These are phyloP conservation scores for Drosophila micromelanica DNA, from an alignment of 1,140 invertebrate genomes.

Conservation along the genomic window DNA sequence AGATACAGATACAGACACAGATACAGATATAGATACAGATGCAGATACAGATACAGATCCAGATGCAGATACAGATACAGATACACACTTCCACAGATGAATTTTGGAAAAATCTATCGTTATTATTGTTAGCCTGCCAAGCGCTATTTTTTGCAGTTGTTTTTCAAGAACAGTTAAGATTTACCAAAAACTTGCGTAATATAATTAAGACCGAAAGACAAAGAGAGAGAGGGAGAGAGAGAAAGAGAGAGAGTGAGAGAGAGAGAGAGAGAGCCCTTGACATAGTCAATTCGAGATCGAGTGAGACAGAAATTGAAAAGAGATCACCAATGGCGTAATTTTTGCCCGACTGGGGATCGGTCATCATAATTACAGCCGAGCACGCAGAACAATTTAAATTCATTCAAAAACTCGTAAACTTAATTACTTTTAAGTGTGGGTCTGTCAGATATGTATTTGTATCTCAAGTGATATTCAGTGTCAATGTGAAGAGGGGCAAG, in stretches of 20 bases:
- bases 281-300: constrained; percentile 46
- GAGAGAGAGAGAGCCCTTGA: constrained; percentile 57
- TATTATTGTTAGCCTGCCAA: constrained; percentile 3
- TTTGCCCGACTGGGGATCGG: constrained; percentile 19
- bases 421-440: constrained; percentile 47
- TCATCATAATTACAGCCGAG: constrained; percentile 48
- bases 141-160: constrained; percentile 21
- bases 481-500: constrained; percentile 43
- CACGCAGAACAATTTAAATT: constrained; percentile 75
- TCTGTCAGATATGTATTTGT: constrained; percentile 36
- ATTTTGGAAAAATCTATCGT: too few species aligned
- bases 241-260: constrained; percentile 26
- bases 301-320: constrained; percentile 14
- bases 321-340: neutral
- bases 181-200: constrained; percentile 67
- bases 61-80: too few species aligned
- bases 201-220: constrained; percentile 55
- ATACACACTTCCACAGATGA: too few species aligned
- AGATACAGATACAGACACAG: neutral
- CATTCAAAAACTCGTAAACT: constrained; percentile 65
- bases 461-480: constrained; percentile 63
- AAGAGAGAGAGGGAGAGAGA: too few species aligned
- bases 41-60: neutral
- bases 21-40: too few species aligned
- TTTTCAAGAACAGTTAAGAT: constrained; percentile 53